Evolutionary conservation across 2,888 invertebrate genomes (phyloP).

Genomic region (Therioaphis trifolii): DNA sequence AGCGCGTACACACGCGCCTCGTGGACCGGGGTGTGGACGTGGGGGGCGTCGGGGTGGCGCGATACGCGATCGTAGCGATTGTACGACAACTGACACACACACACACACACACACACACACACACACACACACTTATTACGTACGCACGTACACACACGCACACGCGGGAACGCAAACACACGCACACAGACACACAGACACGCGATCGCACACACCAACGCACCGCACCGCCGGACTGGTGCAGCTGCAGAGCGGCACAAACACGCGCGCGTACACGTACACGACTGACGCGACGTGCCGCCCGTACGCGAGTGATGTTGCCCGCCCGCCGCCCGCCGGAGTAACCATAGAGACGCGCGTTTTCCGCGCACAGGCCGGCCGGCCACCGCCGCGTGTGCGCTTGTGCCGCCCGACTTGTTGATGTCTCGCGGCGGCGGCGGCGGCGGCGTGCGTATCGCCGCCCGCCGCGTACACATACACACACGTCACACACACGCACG

Average conservation of each 20-base stretch:
- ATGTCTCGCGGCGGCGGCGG: constrained; percentile 41
- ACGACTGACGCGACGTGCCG: constrained; percentile 62
- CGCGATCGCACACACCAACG: neutral
- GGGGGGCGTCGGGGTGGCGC: neutral
- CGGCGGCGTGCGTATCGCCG: constrained; percentile 1
- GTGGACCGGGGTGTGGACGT: no score
- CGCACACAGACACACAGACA: constrained; percentile 18
- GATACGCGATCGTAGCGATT: constrained; percentile 8
- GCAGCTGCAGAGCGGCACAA: constrained; percentile 50
- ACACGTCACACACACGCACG: neutral
- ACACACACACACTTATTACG: constrained; percentile 20
- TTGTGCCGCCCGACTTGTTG: constrained; percentile 57
- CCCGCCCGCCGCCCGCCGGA: constrained; percentile 14
- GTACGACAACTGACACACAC: neutral
- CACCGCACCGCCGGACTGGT: neutral
- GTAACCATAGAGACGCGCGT: constrained; percentile 49
- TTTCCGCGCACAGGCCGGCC: constrained; percentile 40
- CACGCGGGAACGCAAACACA: neutral
- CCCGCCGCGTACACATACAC: neutral
- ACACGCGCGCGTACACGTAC: constrained; percentile 60
- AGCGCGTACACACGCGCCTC: constrained; percentile 4
- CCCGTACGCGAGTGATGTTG: constrained; percentile 46
- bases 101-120: constrained; percentile 20
- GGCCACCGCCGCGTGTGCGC: constrained; percentile 16
- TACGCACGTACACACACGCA: neutral